Evolutionary conservation across 2,888 invertebrate species (phyloP), one percentile per base, ranked within the genome.

Genomic region (Troides aeacus): DNA sequence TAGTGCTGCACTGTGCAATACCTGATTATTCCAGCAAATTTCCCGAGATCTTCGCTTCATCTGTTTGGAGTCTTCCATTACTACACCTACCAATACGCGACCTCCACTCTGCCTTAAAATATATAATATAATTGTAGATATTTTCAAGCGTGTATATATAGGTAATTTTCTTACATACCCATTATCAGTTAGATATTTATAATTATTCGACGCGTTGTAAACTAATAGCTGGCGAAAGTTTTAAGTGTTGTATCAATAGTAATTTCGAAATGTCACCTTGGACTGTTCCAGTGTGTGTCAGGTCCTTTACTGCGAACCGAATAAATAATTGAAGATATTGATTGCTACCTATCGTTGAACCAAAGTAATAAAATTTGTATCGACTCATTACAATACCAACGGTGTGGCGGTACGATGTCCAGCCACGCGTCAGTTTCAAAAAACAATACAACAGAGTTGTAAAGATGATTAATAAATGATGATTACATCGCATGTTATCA

Each of bases 251-350:
- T 66, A 66, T 50, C 36, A 63, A 66, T 59, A 66, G 60, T 24
- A 24, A 57, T 64, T 71, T 68, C 15, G 67, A 57, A 56, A 70
- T 68, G 56, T 71, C 63, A 66, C 77, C 79, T 78, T 79, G 79
- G 75, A 79, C 79, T 67, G 70, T 18, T 72, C 72, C 70, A 64
- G 70, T 64, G 59, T 68, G 12, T 59, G 62, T 69, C 42, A 56
- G 66, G 64, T 70, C 69, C 72, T 77, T 78, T 78, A 77, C 77
- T 77, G 73, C 69, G 75, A 73, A 78, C 69, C 70, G 66, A 76
- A 73, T 74, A 78, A 74, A 77, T 80, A 80, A 81, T 82, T 80
- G 78, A 75, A 68, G 72, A 71, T 78, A 80, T 81, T 78, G 81
- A 79, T 80, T 79, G 67, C 62, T 63, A 72, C 74, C 74, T 71